Evolutionary conservation across 2,888 invertebrate species (phyloP).

Genomic region (Pecten maximus): DNA sequence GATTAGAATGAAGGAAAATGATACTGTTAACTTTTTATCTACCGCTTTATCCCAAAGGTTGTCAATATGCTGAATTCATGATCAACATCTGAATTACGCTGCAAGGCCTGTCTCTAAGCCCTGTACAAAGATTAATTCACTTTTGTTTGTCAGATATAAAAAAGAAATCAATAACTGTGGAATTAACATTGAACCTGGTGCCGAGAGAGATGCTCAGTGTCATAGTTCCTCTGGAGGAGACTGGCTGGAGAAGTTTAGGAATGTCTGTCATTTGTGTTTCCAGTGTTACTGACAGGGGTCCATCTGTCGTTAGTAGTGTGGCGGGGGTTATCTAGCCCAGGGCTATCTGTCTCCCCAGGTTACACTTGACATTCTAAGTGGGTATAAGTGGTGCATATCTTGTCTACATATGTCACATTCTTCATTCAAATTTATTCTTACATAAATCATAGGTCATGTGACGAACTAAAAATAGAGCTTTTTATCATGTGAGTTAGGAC

Average conservation of each 20-base stretch:
- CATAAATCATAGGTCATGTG: neutral
- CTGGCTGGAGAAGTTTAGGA: neutral
- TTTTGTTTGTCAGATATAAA: neutral
- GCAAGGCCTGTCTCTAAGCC: neutral
- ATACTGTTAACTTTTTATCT: neutral
- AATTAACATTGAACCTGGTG: neutral
- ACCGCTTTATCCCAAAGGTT: neutral
- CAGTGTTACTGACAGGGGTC: neutral
- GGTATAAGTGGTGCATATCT: conserved; percentile 15
- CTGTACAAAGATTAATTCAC: neutral
- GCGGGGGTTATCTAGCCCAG: neutral
- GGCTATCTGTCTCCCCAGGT: neutral
- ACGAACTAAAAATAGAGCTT: neutral
- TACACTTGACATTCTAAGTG: conserved; percentile 10
- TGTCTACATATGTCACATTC: conserved; percentile 33
- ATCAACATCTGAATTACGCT: neutral
- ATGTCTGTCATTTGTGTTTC: neutral
- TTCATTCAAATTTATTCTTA: neutral
- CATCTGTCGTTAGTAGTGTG: neutral
- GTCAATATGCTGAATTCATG: neutral
- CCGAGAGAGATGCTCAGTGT: neutral
- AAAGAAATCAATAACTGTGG: neutral
- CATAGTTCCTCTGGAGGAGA: neutral
- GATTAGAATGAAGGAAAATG: neutral
- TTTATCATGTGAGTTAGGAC: neutral